Percentiles rank a stretch among this genome's conserved stretches.
These are phyloP conservation scores for Latrodectus hesperus DNA, from an alignment of 2,888 invertebrate species.

Conservation along the genomic window DNA sequence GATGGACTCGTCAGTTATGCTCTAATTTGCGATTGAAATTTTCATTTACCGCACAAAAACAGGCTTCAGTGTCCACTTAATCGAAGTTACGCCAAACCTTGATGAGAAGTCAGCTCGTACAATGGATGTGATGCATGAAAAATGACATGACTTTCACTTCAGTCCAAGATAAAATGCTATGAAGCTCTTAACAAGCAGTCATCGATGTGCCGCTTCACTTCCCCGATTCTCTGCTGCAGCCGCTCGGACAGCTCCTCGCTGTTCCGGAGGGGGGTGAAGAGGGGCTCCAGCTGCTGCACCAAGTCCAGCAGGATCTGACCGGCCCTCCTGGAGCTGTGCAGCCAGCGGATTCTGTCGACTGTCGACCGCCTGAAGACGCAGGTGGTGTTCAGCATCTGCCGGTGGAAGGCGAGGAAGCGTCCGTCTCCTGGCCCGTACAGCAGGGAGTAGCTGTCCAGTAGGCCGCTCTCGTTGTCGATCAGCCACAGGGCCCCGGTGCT, in stretches of 20 bases:
- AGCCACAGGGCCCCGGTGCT: conserved; percentile 74
- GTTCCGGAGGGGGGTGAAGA: conserved; percentile 70
- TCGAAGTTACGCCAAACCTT: too few species aligned
- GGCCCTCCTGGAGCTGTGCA: conserved; percentile 68
- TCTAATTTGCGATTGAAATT: too few species aligned
- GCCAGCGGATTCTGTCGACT: conserved; percentile 70
- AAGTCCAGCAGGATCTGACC: conserved; percentile 70
- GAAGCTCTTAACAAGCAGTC: conserved; percentile 9
- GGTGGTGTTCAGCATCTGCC: conserved; percentile 73
- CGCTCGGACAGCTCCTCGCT: conserved; percentile 69
- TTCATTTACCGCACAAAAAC: too few species aligned
- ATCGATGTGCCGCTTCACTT: conserved; percentile 71
- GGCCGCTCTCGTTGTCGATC: conserved; percentile 76
- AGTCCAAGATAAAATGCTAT: too few species aligned
- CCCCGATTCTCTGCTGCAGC: conserved; percentile 71
- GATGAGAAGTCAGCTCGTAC: too few species aligned
- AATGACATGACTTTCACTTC: too few species aligned
- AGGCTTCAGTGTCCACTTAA: too few species aligned
- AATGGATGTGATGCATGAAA: too few species aligned
- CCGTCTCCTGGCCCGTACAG: conserved; percentile 71
- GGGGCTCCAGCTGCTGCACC: conserved; percentile 71
- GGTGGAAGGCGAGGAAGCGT: conserved; percentile 73
- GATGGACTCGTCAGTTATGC: too few species aligned
- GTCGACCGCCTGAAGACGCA: conserved; percentile 74
- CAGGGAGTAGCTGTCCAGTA: conserved; percentile 75